Percentiles rank a stretch among this genome's conserved stretches.
Evolutionary conservation across 2,113 vertebrate genomes (phyloP).

Genomic region (Periophthalmodon schlosseri): DNA sequence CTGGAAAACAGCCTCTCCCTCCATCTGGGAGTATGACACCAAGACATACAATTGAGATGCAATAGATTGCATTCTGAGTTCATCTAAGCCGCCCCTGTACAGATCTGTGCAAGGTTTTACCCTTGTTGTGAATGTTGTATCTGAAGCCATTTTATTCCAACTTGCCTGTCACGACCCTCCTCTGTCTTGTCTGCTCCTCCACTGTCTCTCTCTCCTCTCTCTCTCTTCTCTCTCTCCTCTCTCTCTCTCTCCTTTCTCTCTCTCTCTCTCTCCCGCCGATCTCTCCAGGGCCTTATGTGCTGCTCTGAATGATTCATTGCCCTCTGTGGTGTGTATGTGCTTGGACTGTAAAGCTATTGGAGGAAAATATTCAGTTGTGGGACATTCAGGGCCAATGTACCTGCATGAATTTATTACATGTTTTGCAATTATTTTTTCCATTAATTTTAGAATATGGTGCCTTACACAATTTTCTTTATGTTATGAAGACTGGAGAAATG

Average conservation of each 20-base stretch:
- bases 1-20: no score
- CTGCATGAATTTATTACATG: background rate
- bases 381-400: background rate
- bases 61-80: background rate
- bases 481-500: no score
- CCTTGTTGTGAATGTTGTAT: slow-evolving; percentile 14
- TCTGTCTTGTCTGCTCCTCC: slow-evolving; percentile 24
- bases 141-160: slow-evolving; percentile 25
- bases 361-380: slow-evolving; percentile 24
- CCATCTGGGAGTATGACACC: background rate
- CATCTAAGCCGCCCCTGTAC: slow-evolving; percentile 10
- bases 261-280: slow-evolving; percentile 9
- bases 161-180: slow-evolving; percentile 17
- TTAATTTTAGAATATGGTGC: no score
- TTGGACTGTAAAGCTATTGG: slow-evolving; percentile 55
- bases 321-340: slow-evolving; percentile 56
- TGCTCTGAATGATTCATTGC: slow-evolving; percentile 73
- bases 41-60: background rate
- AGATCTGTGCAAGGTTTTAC: slow-evolving; percentile 19
- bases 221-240: slow-evolving; percentile 6
- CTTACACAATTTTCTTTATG: no score
- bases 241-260: slow-evolving; percentile 6
- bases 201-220: background rate
- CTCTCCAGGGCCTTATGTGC: slow-evolving; percentile 65
- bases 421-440: background rate